Percentiles rank a stretch among this genome's conserved stretches.
Evolutionary conservation across 2,113 vertebrate species (phyloP).

Genomic region (Budorcas taxicolor): DNA sequence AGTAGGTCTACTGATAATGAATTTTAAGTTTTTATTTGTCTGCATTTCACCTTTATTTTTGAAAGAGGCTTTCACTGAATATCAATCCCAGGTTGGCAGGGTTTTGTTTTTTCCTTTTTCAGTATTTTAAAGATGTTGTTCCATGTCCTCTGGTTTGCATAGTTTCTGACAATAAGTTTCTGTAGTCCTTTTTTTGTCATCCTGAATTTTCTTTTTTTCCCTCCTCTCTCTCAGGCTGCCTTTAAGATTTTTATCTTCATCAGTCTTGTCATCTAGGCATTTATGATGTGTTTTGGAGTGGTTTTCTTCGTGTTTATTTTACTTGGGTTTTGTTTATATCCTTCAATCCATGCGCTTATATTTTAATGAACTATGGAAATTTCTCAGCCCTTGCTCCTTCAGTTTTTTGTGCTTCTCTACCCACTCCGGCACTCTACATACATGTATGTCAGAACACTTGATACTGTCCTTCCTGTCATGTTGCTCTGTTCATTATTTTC

Average conservation of each 20-base stretch:
- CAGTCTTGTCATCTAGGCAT: not conserved
- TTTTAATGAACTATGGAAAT: not conserved
- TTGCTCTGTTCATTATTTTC: not conserved
- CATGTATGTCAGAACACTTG: not conserved
- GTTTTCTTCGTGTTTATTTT: not conserved
- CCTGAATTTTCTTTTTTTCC: not conserved
- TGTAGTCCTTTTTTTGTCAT: not conserved
- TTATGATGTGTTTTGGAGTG: not conserved
- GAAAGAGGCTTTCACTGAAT: not conserved
- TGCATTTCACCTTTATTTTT: not conserved
- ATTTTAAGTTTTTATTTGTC: not conserved
- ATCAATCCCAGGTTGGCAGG: not conserved
- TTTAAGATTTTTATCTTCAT: not conserved
- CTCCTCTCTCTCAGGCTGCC: not conserved
- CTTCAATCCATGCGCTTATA: not conserved
- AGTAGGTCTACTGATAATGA: not conserved
- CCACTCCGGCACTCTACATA: not conserved
- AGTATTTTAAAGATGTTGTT: not conserved
- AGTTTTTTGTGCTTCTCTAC: not conserved
- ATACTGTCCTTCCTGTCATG: not conserved
- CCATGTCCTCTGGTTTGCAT: not conserved
- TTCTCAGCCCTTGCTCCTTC: not conserved
- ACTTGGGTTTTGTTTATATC: not conserved
- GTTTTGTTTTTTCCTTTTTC: not conserved
- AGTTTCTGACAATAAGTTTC: not conserved